Conservation (phyloP, 1,140 invertebrate genomes). For the Pogonognathellus flavescens region DNA sequence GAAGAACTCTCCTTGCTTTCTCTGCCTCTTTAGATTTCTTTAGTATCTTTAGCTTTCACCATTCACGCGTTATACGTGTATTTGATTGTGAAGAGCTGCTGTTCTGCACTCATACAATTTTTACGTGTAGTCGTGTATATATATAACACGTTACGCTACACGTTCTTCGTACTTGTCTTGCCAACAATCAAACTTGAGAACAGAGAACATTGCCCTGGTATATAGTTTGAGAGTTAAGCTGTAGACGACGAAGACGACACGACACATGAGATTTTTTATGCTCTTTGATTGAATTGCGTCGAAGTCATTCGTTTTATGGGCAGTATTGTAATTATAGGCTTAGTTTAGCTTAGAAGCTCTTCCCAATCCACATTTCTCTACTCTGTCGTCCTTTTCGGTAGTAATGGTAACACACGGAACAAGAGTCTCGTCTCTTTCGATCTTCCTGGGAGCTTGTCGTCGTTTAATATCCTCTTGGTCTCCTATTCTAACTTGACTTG, state of each 20-base stretch:
- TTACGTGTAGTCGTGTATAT: too few species aligned
- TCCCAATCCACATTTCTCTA: background rate
- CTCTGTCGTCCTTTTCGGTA: background rate
- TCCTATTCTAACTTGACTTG: slow-evolving; percentile 3
- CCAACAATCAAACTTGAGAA: background rate
- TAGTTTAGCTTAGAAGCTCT: slow-evolving; percentile 37
- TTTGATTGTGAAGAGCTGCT: too few species aligned
- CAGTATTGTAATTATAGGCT: slow-evolving; percentile 62
- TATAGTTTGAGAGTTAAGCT: background rate
- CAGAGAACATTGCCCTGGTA: background rate
- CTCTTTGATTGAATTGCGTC: slow-evolving; percentile 62
- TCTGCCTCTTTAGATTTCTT: too few species aligned
- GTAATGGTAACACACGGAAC: too few species aligned
- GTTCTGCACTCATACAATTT: too few species aligned
- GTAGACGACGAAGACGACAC: slow-evolving; percentile 12
- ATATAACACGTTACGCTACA: too few species aligned
- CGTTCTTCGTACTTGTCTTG: too few species aligned
- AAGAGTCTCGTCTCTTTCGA: background rate
- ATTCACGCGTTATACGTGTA: too few species aligned
- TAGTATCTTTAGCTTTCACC: too few species aligned
- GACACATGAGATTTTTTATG: slow-evolving; percentile 53
- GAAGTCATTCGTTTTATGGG: slow-evolving; percentile 64
- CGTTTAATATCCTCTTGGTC: slow-evolving; percentile 41
- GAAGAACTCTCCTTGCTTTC: too few species aligned
- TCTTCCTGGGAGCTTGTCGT: background rate